These are phyloP conservation scores for Gracilinanus agilis DNA, from an alignment of 2,113 vertebrate genomes.

Conservation along the genomic window DNA sequence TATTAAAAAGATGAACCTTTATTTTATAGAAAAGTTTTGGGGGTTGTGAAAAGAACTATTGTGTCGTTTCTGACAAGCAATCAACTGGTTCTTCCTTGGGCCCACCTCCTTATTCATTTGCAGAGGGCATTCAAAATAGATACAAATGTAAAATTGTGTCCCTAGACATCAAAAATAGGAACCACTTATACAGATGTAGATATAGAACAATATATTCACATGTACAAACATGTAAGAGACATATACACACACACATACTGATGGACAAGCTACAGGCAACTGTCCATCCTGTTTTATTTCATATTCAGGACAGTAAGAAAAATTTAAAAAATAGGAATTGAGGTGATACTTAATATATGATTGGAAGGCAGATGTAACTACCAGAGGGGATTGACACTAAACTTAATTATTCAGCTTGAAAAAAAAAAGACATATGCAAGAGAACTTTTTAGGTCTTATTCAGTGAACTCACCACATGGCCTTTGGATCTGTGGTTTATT, in stretches of 20 bases:
- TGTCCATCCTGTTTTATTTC: not conserved
- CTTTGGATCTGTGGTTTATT: not conserved
- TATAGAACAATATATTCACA: not conserved
- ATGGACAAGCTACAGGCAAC: not conserved
- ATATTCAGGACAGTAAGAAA: not conserved
- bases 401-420: not conserved
- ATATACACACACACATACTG: not conserved
- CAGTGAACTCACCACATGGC: not conserved
- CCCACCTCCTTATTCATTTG: not conserved
- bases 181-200: not conserved
- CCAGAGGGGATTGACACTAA: not conserved
- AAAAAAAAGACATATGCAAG: not conserved
- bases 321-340: not conserved
- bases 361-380: not conserved
- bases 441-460: not conserved
- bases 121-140: not conserved
- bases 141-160: not conserved
- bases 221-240: not conserved
- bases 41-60: not conserved
- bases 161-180: too few relatives aligned
- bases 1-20: not conserved
- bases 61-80: not conserved
- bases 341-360: not conserved
- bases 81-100: not conserved
- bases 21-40: not conserved